phyloP scores from a whole-genome alignment of 1,140 invertebrate genomes.

The Catajapyx aquilonaris region DNA sequence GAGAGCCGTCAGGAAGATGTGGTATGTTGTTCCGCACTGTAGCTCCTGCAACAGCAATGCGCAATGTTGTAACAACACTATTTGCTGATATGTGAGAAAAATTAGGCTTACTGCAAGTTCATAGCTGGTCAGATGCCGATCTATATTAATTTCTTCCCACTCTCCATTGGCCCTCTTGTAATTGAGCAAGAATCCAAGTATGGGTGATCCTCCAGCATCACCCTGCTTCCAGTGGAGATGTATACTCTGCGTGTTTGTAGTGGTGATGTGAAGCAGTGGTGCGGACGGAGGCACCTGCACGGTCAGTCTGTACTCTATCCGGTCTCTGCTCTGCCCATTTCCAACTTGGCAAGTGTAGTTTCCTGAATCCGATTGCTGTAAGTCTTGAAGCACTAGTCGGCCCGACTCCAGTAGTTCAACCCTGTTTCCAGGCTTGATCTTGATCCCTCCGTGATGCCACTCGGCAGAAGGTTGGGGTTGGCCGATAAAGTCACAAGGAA shows the following conservation, averaged over 20 bases:
- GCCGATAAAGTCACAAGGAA: slow-evolving; percentile 41
- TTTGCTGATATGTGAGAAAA: no score
- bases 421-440: slow-evolving; percentile 22
- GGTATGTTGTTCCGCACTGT: slow-evolving; percentile 48
- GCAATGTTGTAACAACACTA: neutral
- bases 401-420: slow-evolving; percentile 29
- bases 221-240: slow-evolving; percentile 45
- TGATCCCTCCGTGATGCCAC: slow-evolving; percentile 32
- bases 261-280: slow-evolving; percentile 44
- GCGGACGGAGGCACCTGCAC: slow-evolving; percentile 44
- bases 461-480: slow-evolving; percentile 31
- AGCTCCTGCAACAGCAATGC: slow-evolving; percentile 25
- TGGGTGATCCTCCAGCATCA: slow-evolving; percentile 40
- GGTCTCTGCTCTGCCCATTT: slow-evolving; percentile 44
- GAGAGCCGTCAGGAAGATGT: slow-evolving; percentile 42
- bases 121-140: slow-evolving; percentile 36
- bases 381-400: slow-evolving; percentile 35
- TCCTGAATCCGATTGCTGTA: slow-evolving; percentile 40
- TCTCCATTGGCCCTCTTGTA: slow-evolving; percentile 38
- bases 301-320: slow-evolving; percentile 32
- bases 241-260: slow-evolving; percentile 44
- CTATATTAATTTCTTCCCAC: slow-evolving; percentile 37
- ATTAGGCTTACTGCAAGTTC: slow-evolving; percentile 49
- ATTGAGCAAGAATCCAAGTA: slow-evolving; percentile 41
- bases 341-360: slow-evolving; percentile 56